Evolutionary conservation across 2,888 invertebrate genomes (phyloP), one percentile per base, ranked within the genome.

Genomic region (Plusia festucae): DNA sequence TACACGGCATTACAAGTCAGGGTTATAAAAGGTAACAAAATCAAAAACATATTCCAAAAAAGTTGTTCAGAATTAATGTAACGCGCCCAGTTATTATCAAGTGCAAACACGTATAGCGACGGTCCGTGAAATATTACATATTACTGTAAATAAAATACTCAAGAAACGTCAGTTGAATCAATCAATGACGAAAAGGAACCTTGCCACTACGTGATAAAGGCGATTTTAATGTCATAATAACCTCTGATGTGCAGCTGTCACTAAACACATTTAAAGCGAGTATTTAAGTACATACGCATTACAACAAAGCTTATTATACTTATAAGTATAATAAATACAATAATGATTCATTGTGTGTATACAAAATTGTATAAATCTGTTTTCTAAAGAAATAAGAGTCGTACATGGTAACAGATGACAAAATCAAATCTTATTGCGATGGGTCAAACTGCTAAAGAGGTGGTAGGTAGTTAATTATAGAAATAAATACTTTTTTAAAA

Each of bases 41-140:
- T n/a, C 15, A 40, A 40, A 40, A 40, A 0, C 4, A 40, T 4
- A 5, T n/a, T 16, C 2, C 0, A 46, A 46, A 46, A 44, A 16
- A 44, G n/a, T 16, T 44, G 16, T 18, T 18, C 30, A 9, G 30
- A 30, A 30, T 30, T 9, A 30, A 30, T 30, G 16, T n/a, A 16
- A 44, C 7, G 18, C 18, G 18, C 46, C 3, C 40, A 46, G 18
- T 16, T 44, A 18, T 46, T 46, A 46, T 46, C 46, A 46, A 46
- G 46, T 46, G 46, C 46, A 46, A 46, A 46, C 57, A 70, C 44
- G 57, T 57, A 46, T 18, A 46, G 0, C 18, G 46, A 46, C 16
- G 18, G 46, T 18, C 46, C 9, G 18, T 46, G 18, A 40, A 34
- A 55, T 22, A 20, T 55, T 34, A 34, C 18, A 20, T 55, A 32